phyloP scores from a whole-genome alignment of 2,113 vertebrate species.

The Macrotis lagotis region DNA sequence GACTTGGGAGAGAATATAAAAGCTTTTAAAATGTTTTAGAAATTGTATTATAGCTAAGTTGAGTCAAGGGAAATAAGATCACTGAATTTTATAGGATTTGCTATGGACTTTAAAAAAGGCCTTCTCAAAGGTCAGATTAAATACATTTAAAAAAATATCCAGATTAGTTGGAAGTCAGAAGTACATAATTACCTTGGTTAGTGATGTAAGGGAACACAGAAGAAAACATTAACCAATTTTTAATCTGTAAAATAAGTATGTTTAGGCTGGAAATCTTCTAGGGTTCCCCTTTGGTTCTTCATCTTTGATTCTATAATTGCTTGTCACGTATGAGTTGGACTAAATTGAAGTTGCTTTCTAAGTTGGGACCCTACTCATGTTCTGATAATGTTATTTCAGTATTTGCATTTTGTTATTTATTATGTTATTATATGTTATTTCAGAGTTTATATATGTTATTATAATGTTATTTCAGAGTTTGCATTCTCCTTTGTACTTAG shows the following conservation, averaged over 20 bases:
- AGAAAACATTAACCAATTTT: background rate
- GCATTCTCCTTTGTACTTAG: background rate
- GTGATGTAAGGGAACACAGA: no score
- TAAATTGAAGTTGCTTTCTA: background rate
- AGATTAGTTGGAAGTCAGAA: background rate
- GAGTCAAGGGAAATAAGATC: slow-evolving; percentile 35
- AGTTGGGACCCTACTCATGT: no score
- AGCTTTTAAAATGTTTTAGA: background rate
- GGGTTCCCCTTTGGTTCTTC: background rate
- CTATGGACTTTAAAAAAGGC: slow-evolving; percentile 11
- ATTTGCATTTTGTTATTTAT: no score
- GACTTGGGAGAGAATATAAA: background rate
- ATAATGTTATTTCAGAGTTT: background rate
- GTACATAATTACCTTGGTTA: background rate
- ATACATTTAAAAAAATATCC: slow-evolving; percentile 10
- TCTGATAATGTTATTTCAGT: background rate
- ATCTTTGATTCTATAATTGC: background rate
- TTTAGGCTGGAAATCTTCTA: background rate
- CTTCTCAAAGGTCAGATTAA: slow-evolving; percentile 40
- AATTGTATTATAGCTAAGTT: background rate
- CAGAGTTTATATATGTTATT: background rate
- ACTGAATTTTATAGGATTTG: slow-evolving; percentile 16
- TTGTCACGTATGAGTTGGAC: background rate
- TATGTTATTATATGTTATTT: no score
- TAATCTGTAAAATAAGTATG: background rate